Base-by-base conservation (phyloP, 2,797 vertebrate species). In the Macropus fuliginosus region DNA sequence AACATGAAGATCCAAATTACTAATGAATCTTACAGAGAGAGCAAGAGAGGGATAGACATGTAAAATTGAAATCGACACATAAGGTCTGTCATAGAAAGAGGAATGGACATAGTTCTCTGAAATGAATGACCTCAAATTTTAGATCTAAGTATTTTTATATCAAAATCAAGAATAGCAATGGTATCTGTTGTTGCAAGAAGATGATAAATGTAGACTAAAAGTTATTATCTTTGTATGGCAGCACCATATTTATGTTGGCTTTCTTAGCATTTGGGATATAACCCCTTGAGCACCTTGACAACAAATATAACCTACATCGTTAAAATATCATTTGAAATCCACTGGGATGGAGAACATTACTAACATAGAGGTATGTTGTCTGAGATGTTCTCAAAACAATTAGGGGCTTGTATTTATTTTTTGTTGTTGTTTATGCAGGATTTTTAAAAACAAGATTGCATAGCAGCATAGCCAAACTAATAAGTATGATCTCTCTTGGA, bases 271-370 rank as follows among this genome's bases (percentile, higher is more conserved):
- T 90, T 95, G 90, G n/a, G 93, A 54, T 57, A 31, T 0, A 94
- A 90, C 11, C 91, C 31, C 46, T n/a, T 95, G 90, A 66, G 14
- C 55, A 91, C 21, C 5, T 94, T 31, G 62, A 13, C 14, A 62
- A 54, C 29, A 96, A 81, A 81, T 34, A 92, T 0, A 9, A 62
- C 74, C 21, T 92, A 50, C 27, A 90, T 94, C 92, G 29, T 54
- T 66, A 95, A 54, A 21, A 95, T 95, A 11, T 46, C 62, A 28
- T 14, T 94, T 56, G 90, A 95, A 96, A 93, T 95, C 93, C 91
- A 94, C 3, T 94, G 95, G 57, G 59, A 94, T 0, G 28, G 27
- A 92, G 62, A 94, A 92, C 95, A 96, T 95, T 91, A 62, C 29
- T 62, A 34, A 34, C 2, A 62, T 34, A 62, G 59, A 62, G 13